A percentile compares a stretch with the other conserved stretches of the same genome.
Conservation (phyloP, 2,888 invertebrate genomes). For the Thymelicus lineola region DNA sequence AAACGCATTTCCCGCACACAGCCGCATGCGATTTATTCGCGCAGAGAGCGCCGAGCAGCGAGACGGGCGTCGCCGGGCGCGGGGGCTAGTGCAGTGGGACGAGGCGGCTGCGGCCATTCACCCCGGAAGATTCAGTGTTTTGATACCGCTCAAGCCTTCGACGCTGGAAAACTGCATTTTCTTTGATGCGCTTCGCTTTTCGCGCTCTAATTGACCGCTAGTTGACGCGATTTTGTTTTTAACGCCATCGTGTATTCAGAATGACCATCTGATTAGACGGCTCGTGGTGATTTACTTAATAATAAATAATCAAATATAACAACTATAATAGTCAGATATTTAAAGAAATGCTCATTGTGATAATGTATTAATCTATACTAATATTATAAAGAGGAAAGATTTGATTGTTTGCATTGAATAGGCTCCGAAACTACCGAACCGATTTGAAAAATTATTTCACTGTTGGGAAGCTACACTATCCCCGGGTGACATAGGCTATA, state of each 20-base stretch:
- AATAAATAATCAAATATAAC: no score
- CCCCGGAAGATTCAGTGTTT: constrained; percentile 85
- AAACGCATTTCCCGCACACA: constrained; percentile 81
- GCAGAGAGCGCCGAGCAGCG: constrained; percentile 52
- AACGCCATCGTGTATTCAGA: constrained; percentile 17
- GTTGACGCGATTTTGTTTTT: constrained; percentile 45
- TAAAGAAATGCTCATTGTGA: no score
- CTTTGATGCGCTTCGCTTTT: constrained; percentile 81
- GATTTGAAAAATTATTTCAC: no score
- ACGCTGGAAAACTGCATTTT: constrained; percentile 82
- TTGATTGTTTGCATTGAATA: no score
- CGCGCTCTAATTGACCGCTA: constrained; percentile 76
- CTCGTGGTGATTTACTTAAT: no score
- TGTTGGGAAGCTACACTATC: no score
- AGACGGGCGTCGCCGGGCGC: constrained; percentile 65
- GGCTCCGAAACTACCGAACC: no score
- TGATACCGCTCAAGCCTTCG: constrained; percentile 81
- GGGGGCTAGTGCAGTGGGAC: constrained; percentile 65
- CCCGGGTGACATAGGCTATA: no score
- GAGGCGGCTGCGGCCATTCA: constrained; percentile 74
- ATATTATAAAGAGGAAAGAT: no score
- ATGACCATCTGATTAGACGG: constrained; percentile 6
- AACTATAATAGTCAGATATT: no score
- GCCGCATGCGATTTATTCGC: constrained; percentile 77
- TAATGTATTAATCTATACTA: no score